A percentile compares a stretch with the other conserved stretches of the same genome.
Conservation (phyloP, 2,113 vertebrate species). For the Thamnophis sirtalis region DNA sequence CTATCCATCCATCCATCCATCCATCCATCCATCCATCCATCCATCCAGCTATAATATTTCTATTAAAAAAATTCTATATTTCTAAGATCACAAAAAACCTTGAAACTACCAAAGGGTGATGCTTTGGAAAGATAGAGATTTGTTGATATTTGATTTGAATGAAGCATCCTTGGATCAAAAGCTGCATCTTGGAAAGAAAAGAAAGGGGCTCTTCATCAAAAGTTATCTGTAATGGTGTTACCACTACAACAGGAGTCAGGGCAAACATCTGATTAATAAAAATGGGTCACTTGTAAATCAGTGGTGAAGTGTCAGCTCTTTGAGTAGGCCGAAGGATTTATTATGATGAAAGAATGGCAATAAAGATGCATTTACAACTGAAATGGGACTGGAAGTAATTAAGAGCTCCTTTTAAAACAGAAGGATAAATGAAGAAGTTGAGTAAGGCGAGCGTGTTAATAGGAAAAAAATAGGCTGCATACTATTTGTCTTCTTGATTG, state of each 20-base stretch:
- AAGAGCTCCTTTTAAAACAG: conserved; percentile 72
- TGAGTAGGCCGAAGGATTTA: conserved; percentile 72
- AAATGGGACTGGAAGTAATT: conserved; percentile 70
- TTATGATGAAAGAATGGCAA: conserved; percentile 69
- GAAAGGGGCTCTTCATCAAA: conserved; percentile 1
- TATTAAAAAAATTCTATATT: no score
- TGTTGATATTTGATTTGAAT: background rate
- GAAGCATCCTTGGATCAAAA: background rate
- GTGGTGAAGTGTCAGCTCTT: conserved; percentile 56
- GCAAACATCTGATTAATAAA: conserved; percentile 68
- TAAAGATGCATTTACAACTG: conserved; percentile 72
- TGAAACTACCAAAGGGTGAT: background rate
- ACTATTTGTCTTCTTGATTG: conserved; percentile 46
- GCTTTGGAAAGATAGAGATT: background rate
- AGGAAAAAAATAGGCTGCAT: conserved; percentile 22
- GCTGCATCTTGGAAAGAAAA: background rate
- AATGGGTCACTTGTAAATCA: conserved; percentile 72
- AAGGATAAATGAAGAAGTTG: conserved; percentile 60
- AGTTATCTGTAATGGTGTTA: conserved; percentile 8
- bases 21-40: no score
- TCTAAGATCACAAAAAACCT: background rate
- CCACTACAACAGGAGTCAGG: conserved; percentile 29
- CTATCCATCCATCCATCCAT: no score
- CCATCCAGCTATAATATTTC: no score
- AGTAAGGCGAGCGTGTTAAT: conserved; percentile 28